Conservation (phyloP, 2,113 vertebrate species). For the Prionailurus bengalensis region DNA sequence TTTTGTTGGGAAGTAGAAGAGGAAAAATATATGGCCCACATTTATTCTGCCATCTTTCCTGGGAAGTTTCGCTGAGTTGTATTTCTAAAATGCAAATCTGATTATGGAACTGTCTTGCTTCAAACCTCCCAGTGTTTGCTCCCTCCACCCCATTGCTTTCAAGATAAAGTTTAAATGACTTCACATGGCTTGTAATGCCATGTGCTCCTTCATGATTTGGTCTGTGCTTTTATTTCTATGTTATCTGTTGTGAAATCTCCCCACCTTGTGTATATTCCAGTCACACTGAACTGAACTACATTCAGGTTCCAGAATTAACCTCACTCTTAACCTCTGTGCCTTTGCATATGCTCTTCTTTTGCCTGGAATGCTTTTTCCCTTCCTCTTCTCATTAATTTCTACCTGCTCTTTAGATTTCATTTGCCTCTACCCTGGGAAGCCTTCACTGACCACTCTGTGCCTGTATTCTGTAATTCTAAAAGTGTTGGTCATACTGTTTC, state of each 20-base stretch:
- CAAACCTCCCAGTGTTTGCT: not conserved
- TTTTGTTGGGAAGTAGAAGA: conserved; percentile 46
- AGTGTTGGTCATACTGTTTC: not conserved
- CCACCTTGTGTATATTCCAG: not conserved
- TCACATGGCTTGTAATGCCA: not conserved
- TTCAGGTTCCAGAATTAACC: not conserved
- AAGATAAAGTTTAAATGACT: not conserved
- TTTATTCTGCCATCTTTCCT: not conserved
- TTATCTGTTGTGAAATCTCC: not conserved
- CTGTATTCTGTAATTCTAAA: not conserved
- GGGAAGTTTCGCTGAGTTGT: not conserved
- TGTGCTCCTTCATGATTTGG: not conserved
- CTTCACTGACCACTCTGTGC: not conserved
- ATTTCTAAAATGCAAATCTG: conserved; percentile 9
- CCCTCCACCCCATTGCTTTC: not conserved
- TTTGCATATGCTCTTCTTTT: not conserved
- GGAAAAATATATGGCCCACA: not conserved
- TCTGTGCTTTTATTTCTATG: not conserved
- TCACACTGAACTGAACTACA: not conserved
- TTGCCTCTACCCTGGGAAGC: not conserved
- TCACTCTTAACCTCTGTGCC: not conserved
- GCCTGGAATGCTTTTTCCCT: not conserved
- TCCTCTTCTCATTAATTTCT: not conserved
- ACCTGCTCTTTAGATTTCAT: not conserved
- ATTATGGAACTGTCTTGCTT: not conserved